These are phyloP conservation scores for Zapornia atra DNA, from an alignment of 2,113 vertebrate species.

Conservation along the genomic window DNA sequence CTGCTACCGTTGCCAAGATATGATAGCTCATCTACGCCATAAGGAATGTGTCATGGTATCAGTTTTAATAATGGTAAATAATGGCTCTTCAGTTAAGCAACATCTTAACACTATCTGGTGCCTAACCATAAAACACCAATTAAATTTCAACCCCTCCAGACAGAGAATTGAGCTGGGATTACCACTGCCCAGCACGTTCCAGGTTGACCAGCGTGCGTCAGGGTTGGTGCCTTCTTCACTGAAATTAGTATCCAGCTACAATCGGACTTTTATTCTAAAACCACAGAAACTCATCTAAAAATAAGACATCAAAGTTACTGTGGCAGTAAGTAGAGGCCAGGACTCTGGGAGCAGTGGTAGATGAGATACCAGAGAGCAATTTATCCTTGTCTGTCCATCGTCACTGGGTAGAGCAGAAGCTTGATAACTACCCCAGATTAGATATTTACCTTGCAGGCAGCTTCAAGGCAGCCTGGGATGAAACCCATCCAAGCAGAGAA, in stretches of 20 bases:
- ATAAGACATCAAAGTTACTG: neutral
- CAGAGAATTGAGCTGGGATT: neutral
- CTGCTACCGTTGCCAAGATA: constrained; percentile 38
- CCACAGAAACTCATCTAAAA: constrained; percentile 5
- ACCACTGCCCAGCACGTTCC: neutral
- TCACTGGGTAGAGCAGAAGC: neutral
- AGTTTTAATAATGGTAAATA: constrained; percentile 55
- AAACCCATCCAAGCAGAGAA: neutral
- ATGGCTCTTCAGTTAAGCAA: constrained; percentile 25
- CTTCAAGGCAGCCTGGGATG: neutral
- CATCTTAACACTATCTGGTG: constrained; percentile 7
- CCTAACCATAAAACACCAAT: neutral
- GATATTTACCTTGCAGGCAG: neutral
- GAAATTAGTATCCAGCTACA: neutral
- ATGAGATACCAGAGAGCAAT: neutral
- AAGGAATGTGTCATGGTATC: constrained; percentile 41
- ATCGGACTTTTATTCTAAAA: neutral
- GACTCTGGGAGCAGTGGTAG: neutral
- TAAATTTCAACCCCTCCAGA: neutral
- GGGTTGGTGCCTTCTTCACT: neutral
- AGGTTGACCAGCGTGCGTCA: neutral
- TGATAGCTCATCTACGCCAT: constrained; percentile 26
- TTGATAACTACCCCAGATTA: fast-evolving
- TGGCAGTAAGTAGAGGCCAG: neutral
- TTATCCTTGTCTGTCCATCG: neutral